These are phyloP conservation scores for Lanius collurio DNA, from an alignment of 2,113 vertebrate species.

Conservation along the genomic window DNA sequence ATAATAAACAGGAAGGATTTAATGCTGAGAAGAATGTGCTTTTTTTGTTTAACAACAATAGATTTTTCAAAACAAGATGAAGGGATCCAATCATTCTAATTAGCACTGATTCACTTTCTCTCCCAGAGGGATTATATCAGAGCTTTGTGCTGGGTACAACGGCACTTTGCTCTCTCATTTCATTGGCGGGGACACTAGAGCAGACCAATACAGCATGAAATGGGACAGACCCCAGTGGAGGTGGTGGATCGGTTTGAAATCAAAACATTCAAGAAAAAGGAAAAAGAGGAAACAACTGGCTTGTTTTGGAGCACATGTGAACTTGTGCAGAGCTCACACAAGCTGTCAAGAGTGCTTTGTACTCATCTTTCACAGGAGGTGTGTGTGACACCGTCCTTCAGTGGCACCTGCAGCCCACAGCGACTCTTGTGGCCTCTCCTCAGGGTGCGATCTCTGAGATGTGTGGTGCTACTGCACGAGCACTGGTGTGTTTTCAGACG, in stretches of 20 bases:
- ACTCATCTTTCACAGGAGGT: fast-evolving
- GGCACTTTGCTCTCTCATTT: background rate
- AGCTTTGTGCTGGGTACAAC: background rate
- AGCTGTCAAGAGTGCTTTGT: background rate
- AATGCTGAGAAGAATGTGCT: background rate
- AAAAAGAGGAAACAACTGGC: too few relatives aligned
- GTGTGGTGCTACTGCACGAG: fast-evolving
- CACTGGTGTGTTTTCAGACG: fast-evolving
- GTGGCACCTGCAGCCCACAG: fast-evolving
- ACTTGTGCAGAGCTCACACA: fast-evolving
- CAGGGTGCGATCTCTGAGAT: fast-evolving
- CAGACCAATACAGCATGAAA: fast-evolving
- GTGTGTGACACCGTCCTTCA: fast-evolving
- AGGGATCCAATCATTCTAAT: background rate
- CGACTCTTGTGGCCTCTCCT: fast-evolving
- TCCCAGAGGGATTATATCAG: background rate
- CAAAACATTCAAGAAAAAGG: background rate
- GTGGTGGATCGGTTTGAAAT: background rate
- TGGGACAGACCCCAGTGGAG: background rate
- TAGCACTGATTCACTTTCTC: background rate
- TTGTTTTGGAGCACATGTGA: fast-evolving
- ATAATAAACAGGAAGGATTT: background rate
- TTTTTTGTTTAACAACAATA: background rate
- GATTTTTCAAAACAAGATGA: background rate
- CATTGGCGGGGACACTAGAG: background rate